phyloP scores from a whole-genome alignment of 2,113 vertebrate species.

The Bagarius yarrelli region DNA sequence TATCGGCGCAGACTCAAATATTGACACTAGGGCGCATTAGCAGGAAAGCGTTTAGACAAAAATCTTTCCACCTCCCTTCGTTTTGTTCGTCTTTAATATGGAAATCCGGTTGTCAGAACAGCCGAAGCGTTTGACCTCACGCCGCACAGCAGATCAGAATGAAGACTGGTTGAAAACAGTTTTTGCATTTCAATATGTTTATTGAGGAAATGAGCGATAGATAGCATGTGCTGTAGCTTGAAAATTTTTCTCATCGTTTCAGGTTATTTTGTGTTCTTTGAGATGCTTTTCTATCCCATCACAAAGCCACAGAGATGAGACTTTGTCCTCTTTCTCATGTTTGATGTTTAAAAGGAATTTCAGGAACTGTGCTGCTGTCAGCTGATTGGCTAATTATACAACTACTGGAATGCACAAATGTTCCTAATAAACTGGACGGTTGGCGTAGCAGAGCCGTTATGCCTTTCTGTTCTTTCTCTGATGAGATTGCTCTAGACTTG shows the following conservation, averaged over 20 bases:
- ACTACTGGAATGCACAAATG: no score
- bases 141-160: constrained; percentile 35
- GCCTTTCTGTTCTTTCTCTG: not conserved
- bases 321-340: no score
- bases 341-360: no score
- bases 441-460: no score
- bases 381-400: no score
- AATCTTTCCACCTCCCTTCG: constrained; percentile 15
- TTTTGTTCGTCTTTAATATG: constrained; percentile 41
- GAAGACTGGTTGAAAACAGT: not conserved
- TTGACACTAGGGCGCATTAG: constrained; percentile 61
- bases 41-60: constrained; percentile 47
- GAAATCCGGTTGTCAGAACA: constrained; percentile 50
- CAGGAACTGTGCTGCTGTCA: no score
- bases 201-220: not conserved
- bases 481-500: constrained; percentile 51
- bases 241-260: not conserved
- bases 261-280: no score
- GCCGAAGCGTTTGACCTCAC: constrained; percentile 40
- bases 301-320: no score
- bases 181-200: not conserved
- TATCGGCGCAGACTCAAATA: constrained; percentile 66
- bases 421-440: no score
- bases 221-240: not conserved
- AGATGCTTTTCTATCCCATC: no score